Percentiles rank a stretch among this genome's conserved stretches.
Evolutionary conservation across 2,888 invertebrate genomes (phyloP).

Genomic region (Leucania comma): DNA sequence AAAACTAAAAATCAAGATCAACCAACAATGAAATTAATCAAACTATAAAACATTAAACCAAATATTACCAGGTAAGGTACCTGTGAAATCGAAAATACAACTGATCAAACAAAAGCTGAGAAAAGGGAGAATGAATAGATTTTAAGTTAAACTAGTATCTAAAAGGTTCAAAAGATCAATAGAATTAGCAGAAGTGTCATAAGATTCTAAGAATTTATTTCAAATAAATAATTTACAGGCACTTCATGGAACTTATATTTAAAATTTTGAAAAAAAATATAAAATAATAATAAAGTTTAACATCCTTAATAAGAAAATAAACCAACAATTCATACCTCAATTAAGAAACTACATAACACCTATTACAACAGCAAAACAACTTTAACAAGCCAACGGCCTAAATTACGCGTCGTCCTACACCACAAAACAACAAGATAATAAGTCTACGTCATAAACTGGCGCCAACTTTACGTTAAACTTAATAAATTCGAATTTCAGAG

Average conservation of each 20-base stretch:
- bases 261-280: no score
- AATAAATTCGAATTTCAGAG: conserved; percentile 29
- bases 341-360: conserved; percentile 13
- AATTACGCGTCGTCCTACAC: conserved; percentile 48
- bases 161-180: neutral
- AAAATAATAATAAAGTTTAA: neutral
- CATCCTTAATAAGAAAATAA: neutral
- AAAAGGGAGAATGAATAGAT: neutral
- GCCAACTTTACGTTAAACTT: conserved; percentile 28
- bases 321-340: neutral
- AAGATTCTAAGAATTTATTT: no score
- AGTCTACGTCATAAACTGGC: conserved; percentile 44
- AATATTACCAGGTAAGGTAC: neutral
- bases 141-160: neutral
- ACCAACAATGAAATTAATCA: neutral
- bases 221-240: no score
- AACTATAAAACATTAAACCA: neutral
- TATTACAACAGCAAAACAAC: conserved; percentile 16
- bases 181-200: neutral
- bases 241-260: no score
- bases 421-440: conserved; percentile 28
- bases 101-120: neutral
- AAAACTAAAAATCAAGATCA: neutral
- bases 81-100: neutral
- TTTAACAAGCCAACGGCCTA: conserved; percentile 25